These are phyloP conservation scores for Cromileptes altivelis DNA, from an alignment of 2,113 vertebrate species.

Conservation along the genomic window DNA sequence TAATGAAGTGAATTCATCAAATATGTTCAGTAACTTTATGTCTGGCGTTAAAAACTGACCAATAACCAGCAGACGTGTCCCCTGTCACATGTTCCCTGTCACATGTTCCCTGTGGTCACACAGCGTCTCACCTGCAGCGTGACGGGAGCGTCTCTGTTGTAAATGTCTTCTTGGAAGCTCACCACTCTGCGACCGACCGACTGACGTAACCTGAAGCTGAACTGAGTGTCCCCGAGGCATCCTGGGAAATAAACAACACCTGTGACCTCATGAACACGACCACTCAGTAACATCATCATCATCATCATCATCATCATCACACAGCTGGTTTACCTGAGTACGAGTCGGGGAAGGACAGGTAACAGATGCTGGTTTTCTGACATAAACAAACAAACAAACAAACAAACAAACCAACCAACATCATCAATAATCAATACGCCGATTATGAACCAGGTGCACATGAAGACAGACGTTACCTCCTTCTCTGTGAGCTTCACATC, in stretches of 20 bases:
- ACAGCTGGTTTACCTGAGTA: conserved; percentile 89
- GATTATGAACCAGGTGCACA: no score
- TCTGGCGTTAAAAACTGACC: no score
- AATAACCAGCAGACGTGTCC: no score
- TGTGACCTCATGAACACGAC: background rate
- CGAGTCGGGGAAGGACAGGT: conserved; percentile 96
- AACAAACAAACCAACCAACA: no score
- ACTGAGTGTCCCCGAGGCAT: conserved; percentile 95
- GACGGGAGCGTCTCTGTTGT: conserved; percentile 86
- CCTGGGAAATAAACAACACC: conserved; percentile 81
- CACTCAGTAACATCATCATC: background rate
- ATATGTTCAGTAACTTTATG: no score
- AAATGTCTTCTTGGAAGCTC: conserved; percentile 75
- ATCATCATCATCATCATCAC: background rate
- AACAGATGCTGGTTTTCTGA: conserved; percentile 97
- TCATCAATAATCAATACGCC: background rate
- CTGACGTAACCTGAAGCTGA: conserved; percentile 94
- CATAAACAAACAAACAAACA: background rate
- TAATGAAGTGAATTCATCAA: no score
- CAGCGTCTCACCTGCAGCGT: conserved; percentile 86
- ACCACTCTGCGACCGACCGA: conserved; percentile 85
- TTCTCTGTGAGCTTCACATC: conserved; percentile 93
- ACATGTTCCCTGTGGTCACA: background rate
- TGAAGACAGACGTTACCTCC: conserved; percentile 85
- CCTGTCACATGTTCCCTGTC: background rate